Base-by-base conservation (phyloP, 2,113 vertebrate genomes). In the Henicopernis longicauda region DNA sequence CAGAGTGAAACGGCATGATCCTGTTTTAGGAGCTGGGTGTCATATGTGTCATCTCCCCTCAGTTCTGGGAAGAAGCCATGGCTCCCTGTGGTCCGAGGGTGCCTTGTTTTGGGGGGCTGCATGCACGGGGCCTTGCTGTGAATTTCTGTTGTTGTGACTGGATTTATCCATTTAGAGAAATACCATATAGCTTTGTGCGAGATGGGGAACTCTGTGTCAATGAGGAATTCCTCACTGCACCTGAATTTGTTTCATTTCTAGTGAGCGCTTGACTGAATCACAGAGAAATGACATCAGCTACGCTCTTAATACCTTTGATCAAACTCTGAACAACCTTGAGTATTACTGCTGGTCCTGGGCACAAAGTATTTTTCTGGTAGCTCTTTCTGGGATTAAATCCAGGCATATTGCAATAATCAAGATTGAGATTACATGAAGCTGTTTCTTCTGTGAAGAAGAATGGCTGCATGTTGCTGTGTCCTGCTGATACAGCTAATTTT, bases 21-120 rank as follows among this genome's bases (percentile, higher is more conserved):
- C 45, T 65, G 11, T 63, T 40, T 16, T 77, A 54, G 36, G 58
- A 84, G 20, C 59, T 81, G 50, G 7, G 5, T 72, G 20, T 63
- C 44, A 2, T 8, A 19, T 25, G 26, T 36, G 16, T 67, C 8
- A 15, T 45, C 42, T 82, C n/a, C 27, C 6, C 55, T 72, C 6
- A 0, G 29, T 50, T 90, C 79, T 91, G 40, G 40, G 50, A 80
- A 92, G 62, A 82, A 80, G 42, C 32, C 1, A 1, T 40, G 22
- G 29, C 29, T 80, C 38, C 32, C 50, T 2, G 4, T 22, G 18
- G 34, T 69, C 40, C 0, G 0, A 89, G 44, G 5, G 15, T 81
- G 38, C 50, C n/a, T 93, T 65, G 19, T 86, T 82, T 23, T 38
- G 76, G 16, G 13, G 25, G 13, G 45, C 61, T 89, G 93, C 89